Percentiles rank a stretch among this genome's conserved stretches.
Conservation (phyloP, 2,113 vertebrate species). For the Delphinus delphis region DNA sequence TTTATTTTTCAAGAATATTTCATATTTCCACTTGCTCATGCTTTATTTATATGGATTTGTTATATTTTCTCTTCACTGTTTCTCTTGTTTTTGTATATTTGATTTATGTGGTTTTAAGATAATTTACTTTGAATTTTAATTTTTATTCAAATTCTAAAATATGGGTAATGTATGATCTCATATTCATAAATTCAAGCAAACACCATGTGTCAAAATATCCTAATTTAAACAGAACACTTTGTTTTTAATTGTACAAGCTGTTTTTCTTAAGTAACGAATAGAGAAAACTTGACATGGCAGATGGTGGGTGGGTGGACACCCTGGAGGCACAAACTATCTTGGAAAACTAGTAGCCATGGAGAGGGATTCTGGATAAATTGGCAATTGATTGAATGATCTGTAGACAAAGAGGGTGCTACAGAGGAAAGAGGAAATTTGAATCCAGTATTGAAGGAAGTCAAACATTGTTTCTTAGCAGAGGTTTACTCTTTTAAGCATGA, state of each 20-base stretch:
- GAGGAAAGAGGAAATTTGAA: neutral
- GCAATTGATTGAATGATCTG: neutral
- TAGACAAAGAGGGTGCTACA: neutral
- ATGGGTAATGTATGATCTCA: constrained; percentile 17
- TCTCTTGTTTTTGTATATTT: neutral
- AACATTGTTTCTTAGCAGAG: neutral
- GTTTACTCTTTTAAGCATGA: neutral
- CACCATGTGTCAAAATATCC: constrained; percentile 47
- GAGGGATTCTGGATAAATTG: neutral
- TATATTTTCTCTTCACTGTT: neutral
- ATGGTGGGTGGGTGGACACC: constrained; percentile 45
- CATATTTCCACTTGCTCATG: neutral
- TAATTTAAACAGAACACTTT: constrained; percentile 66
- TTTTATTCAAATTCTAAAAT: constrained; percentile 28
- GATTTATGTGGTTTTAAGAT: neutral
- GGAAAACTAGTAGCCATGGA: neutral
- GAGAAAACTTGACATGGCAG: constrained; percentile 49
- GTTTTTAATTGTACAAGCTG: constrained; percentile 51
- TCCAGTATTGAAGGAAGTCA: neutral
- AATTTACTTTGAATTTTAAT: neutral
- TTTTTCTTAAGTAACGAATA: constrained; percentile 59
- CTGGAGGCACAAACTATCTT: neutral
- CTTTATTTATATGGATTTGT: neutral
- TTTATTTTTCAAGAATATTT: constrained; percentile 26
- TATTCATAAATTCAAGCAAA: constrained; percentile 51